These are phyloP conservation scores for Lepilemur septentrionalis DNA, from an alignment of 2,797 vertebrate species.

Conservation along the genomic window DNA sequence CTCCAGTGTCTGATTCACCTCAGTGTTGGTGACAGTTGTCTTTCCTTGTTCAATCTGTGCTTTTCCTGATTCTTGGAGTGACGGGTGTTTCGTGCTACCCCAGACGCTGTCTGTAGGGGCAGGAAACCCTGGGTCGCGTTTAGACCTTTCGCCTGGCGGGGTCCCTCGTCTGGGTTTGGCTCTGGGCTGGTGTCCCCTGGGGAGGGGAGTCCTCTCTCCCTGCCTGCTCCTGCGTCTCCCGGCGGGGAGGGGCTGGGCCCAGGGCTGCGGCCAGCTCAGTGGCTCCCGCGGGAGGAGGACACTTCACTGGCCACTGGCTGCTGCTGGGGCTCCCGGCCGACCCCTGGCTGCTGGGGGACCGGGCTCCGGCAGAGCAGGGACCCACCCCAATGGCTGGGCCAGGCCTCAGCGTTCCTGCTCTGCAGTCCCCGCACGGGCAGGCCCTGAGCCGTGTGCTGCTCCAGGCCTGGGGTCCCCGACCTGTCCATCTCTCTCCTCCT, in stretches of 20 bases:
- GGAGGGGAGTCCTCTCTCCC: background rate
- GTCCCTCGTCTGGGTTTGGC: too few relatives aligned
- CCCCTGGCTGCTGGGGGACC: background rate
- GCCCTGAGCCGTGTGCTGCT: background rate
- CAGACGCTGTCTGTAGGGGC: background rate
- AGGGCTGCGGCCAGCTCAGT: background rate
- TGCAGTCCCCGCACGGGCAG: too few relatives aligned
- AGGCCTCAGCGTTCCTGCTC: background rate
- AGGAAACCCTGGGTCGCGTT: background rate
- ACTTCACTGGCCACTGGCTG: background rate
- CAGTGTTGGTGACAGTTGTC: background rate
- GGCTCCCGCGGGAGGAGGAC: too few relatives aligned
- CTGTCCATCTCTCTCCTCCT: background rate
- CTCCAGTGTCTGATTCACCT: background rate
- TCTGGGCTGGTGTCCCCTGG: background rate
- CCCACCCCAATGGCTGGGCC: fast-evolving
- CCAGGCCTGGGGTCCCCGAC: background rate
- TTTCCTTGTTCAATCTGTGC: background rate
- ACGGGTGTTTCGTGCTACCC: background rate
- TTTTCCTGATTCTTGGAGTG: background rate
- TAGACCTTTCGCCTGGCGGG: too few relatives aligned
- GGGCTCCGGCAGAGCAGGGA: background rate
- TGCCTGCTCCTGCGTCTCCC: background rate
- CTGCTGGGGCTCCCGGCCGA: background rate
- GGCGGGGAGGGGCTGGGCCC: background rate